Base-by-base conservation (phyloP, 2,797 vertebrate genomes). In the Cryptoprocta ferox region DNA sequence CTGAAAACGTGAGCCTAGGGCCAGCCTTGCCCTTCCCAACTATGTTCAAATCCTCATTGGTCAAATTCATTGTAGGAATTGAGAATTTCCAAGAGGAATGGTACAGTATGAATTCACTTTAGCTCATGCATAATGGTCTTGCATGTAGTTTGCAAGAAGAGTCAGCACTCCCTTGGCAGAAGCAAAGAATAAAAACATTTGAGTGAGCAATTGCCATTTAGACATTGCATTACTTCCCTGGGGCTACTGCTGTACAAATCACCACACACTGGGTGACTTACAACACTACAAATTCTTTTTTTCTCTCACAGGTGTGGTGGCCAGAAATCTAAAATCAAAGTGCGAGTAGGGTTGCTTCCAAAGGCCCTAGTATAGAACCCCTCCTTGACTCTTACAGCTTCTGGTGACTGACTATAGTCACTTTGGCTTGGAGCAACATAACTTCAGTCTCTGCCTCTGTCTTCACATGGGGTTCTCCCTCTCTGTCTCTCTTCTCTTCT, bases 321-420 rank as follows among this genome's bases (percentile, higher is more conserved):
- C 6, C 24, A 37, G 66, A 76, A 50, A 11, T 42, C 10, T 10
- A 14, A n/a, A 89, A n/a, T 66, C 2, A 19, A 91, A 63, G 19
- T 42, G 35, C 8, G 0, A 2, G 16, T 42, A 15, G n/a, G 24
- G 32, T 5, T 4, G 3, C 45, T 37, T 61, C 3, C 42, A 6
- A 21, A 32, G 28, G 8, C 11, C 45, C 21, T 14, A 39, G 7
- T 30, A 37, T 0, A 65, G 63, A 68, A 26, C 13, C 2, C 15
- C 79, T 53, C 1, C 21, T 73, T 73, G 11, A 26, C 11, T 39
- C 37, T 32, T 42, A 39, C 10, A 76, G 16, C 16, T 45, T 66
- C 80, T 5, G 24, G 5, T 37, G 16, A n/a, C 6, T 37, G 16
- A n/a, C 6, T 13, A 1, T 5, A 13, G 12, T 10, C 37, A 12